Evolutionary conservation across 2,113 vertebrate genomes (phyloP).

Genomic region (Oryzias melastigma): DNA sequence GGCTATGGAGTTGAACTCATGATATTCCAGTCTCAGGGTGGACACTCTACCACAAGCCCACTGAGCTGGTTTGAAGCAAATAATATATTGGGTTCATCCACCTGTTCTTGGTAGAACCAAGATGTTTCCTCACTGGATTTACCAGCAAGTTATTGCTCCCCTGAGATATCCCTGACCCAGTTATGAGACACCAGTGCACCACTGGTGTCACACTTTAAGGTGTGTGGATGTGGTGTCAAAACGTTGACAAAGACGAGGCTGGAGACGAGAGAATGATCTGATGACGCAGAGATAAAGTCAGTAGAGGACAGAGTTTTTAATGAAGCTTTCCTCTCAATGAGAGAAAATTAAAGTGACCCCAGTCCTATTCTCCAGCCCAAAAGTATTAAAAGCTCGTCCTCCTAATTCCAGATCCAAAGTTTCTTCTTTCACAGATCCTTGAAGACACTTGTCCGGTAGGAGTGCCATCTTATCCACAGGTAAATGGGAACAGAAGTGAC

Average conservation of each 20-base stretch:
- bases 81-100: too few species aligned
- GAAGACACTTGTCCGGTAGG: conserved; percentile 39
- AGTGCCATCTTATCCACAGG: conserved; percentile 42
- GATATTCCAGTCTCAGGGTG: too few species aligned
- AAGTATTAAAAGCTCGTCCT: conserved; percentile 79
- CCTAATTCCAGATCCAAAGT: conserved; percentile 70
- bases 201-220: conserved; percentile 7
- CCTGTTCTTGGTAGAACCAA: neutral
- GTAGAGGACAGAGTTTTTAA: conserved; percentile 54
- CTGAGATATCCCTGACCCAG: conserved; percentile 14
- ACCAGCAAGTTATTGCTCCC: conserved; percentile 4
- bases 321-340: conserved; percentile 45
- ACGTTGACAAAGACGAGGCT: conserved; percentile 26
- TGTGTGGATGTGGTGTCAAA: conserved; percentile 33
- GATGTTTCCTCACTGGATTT: conserved; percentile 4
- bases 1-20: too few species aligned
- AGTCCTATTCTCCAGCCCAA: conserved; percentile 62
- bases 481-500: conserved; percentile 33
- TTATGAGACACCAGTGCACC: conserved; percentile 17
- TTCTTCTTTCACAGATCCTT: conserved; percentile 67
- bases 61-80: too few species aligned
- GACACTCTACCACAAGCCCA: too few species aligned
- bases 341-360: conserved; percentile 70
- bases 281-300: conserved; percentile 66
- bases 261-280: conserved; percentile 42